Conservation (phyloP, 2,888 invertebrate species). For the Eledona agricola region DNA sequence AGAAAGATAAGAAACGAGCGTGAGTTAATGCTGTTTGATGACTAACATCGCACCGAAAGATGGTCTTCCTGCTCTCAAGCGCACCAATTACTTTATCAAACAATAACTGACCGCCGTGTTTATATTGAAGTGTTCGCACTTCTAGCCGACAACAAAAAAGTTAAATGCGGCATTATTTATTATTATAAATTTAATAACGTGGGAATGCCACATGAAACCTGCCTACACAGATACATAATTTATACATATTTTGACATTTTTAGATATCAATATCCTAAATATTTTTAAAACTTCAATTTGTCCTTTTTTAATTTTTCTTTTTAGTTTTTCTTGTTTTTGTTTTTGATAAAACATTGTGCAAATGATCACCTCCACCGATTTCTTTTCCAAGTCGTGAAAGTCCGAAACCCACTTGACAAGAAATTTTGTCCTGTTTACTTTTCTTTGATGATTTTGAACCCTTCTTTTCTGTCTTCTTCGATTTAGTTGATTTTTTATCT, state of each 20-base stretch:
- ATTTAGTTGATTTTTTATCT: slow-evolving; percentile 9
- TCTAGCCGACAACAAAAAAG: no score
- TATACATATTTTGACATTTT: no score
- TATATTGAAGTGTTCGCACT: no score
- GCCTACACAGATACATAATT: no score
- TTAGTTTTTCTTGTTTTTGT: not conserved
- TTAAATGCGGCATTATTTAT: no score
- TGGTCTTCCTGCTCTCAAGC: slow-evolving; percentile 24
- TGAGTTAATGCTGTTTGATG: not conserved
- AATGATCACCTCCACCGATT: no score
- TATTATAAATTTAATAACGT: no score
- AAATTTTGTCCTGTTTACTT: slow-evolving; percentile 56
- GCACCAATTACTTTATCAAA: slow-evolving; percentile 49
- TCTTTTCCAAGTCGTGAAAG: slow-evolving; percentile 42
- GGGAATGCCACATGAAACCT: no score
- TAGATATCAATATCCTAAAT: no score
- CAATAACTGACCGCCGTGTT: slow-evolving; percentile 35
- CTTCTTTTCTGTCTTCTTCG: slow-evolving; percentile 13
- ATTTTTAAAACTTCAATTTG: no score
- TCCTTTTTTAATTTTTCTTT: slow-evolving; percentile 8
- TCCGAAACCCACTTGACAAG: slow-evolving; percentile 62
- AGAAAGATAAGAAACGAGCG: not conserved
- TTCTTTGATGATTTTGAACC: slow-evolving; percentile 21
- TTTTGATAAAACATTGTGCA: no score
- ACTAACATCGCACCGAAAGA: slow-evolving; percentile 2